Conservation (phyloP, 1,140 invertebrate genomes). For the Luehdorfia chinensis region DNA sequence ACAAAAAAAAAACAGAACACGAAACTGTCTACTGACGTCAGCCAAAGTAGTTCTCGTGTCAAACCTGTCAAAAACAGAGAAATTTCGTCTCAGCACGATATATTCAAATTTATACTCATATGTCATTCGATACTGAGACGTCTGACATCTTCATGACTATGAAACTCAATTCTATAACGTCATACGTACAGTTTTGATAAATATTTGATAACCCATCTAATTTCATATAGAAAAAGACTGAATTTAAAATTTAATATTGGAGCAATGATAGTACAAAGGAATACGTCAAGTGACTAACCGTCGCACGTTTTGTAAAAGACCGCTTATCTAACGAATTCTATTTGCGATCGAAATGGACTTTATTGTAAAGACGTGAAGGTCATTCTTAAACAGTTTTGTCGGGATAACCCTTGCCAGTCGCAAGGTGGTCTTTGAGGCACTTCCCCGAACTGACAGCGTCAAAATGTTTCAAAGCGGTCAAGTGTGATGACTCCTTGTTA, state of each 20-base stretch:
- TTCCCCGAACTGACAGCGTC: constrained; percentile 53
- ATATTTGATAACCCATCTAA: constrained; percentile 21
- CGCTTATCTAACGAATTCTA: constrained; percentile 28
- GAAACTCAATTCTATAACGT: constrained; percentile 17
- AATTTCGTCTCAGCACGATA: constrained; percentile 67
- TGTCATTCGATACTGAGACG: constrained; percentile 62
- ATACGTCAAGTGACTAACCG: constrained; percentile 65
- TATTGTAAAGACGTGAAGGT: constrained; percentile 19
- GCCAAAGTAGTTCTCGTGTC: constrained; percentile 29
- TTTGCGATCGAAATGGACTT: constrained; percentile 17
- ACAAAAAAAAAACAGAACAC: neutral
- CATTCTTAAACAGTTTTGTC: constrained; percentile 20
- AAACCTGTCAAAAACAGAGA: constrained; percentile 49
- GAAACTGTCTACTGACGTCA: constrained; percentile 26
- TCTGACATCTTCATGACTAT: constrained; percentile 59
- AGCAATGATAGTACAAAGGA: constrained; percentile 46
- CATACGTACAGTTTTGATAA: constrained; percentile 5
- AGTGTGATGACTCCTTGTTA: constrained; percentile 67
- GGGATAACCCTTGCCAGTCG: constrained; percentile 35
- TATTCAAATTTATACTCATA: constrained; percentile 58
- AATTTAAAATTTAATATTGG: constrained; percentile 16
- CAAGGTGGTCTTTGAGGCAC: constrained; percentile 46
- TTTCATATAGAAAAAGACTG: constrained; percentile 1
- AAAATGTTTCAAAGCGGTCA: constrained; percentile 59
- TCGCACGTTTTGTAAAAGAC: constrained; percentile 49